A percentile compares a stretch with the other conserved stretches of the same genome.
Evolutionary conservation across 2,888 invertebrate species (phyloP).

Genomic region (Drosophila mimetica): DNA sequence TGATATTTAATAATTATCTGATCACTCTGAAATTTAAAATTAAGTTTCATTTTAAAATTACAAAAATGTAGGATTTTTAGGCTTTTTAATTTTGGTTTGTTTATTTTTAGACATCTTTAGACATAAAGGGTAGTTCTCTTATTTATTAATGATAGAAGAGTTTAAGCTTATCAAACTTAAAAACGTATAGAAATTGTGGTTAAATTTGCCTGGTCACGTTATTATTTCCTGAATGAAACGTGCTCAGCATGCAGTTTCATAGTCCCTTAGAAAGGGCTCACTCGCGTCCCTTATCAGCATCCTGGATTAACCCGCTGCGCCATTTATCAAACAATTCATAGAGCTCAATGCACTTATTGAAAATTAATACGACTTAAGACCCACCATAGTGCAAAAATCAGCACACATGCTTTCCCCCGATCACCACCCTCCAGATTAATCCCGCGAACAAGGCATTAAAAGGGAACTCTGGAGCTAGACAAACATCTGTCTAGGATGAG

Average conservation of each 20-base stretch:
- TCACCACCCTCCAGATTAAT: conserved; percentile 53
- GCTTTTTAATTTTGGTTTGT: too few relatives aligned
- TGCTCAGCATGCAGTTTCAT: not conserved
- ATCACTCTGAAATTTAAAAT: too few relatives aligned
- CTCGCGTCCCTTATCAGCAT: not conserved
- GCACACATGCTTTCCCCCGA: conserved; percentile 60
- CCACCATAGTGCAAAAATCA: conserved; percentile 72
- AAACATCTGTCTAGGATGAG: conserved; percentile 61
- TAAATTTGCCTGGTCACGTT: conserved; percentile 18
- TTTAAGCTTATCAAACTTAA: not conserved
- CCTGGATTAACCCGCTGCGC: conserved; percentile 40
- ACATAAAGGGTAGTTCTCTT: too few relatives aligned
- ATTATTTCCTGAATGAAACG: conserved; percentile 6
- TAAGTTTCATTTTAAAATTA: too few relatives aligned
- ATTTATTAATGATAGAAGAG: not conserved
- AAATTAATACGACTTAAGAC: conserved; percentile 73
- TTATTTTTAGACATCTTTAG: too few relatives aligned
- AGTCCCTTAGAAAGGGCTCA: not conserved
- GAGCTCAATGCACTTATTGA: conserved; percentile 72
- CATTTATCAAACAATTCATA: conserved; percentile 71
- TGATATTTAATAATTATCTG: too few relatives aligned
- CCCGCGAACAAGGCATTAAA: conserved; percentile 71
- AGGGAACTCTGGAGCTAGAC: conserved; percentile 50
- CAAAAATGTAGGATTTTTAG: too few relatives aligned
- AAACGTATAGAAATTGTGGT: not conserved